phyloP scores from a whole-genome alignment of 2,113 vertebrate genomes.

The Dasypus novemcinctus region DNA sequence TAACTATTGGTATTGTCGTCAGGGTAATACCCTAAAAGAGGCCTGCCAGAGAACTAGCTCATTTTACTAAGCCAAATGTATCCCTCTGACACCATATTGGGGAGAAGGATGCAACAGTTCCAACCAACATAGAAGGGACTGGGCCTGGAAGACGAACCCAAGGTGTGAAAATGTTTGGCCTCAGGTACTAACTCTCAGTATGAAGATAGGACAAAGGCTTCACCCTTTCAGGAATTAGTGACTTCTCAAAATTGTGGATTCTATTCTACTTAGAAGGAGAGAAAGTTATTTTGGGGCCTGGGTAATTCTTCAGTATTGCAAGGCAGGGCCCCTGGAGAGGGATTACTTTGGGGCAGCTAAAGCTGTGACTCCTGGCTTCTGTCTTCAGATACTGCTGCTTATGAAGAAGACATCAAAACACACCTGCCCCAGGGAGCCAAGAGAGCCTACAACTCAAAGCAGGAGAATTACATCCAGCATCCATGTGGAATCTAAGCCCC shows the following conservation, averaged over 20 bases:
- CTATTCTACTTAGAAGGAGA: background rate
- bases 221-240: background rate
- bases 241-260: background rate
- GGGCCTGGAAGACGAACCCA: background rate
- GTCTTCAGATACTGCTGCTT: background rate
- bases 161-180: background rate
- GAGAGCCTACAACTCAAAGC: too few species aligned
- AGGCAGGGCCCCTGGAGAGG: background rate
- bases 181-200: background rate
- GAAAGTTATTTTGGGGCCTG: background rate
- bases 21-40: background rate
- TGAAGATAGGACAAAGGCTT: background rate
- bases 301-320: background rate
- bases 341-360: background rate
- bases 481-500: too few species aligned
- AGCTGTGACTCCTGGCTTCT: background rate
- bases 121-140: background rate
- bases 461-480: too few species aligned
- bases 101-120: background rate
- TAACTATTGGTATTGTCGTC: background rate
- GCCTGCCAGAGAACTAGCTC: background rate
- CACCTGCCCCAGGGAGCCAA: too few species aligned
- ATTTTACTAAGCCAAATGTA: background rate
- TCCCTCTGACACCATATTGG: background rate
- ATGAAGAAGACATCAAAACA: background rate